Evolutionary conservation across 2,113 vertebrate genomes (phyloP), one percentile per base, ranked within the genome.

Genomic region (Talpa occidentalis): DNA sequence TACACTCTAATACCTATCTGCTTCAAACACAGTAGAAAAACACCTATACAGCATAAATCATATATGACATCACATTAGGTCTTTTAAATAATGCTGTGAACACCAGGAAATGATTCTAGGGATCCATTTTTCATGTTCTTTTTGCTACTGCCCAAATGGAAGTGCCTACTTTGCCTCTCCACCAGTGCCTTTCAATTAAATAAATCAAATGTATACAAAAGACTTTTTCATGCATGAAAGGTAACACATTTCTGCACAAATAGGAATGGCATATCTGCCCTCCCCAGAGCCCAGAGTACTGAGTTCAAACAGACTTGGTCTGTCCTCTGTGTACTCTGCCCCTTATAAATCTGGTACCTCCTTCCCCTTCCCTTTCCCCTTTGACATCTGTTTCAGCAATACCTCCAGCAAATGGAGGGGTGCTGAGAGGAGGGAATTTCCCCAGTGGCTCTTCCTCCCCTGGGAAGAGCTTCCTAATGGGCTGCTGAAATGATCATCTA

Each of bases 21-120:
- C 76, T 96, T 94, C 86, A 83, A 97, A 94, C 89, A 93, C 15
- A 97, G 96, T 44, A 95, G 91, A 94, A 97, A 98, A 19, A 30
- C 9, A 97, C 77, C 84, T 97, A 85, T 92, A 28, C 12, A 74
- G 80, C 93, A 98, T 98, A 98, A 97, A 98, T 98, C 96, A 97
- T 44, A 95, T 14, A 74, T 89, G 97, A 96, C 95, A 97, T 97
- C 95, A 94, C 86, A 97, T 96, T 96, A 96, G 60, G 84, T 80
- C 79, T 97, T 97, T 97, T 96, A 97, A 97, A 97, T 89, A 98
- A 97, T 91, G 94, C 59, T 92, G 90, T 40, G 82, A 97, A 94
- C 83, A 94, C 74, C 90, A 79, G 86, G 86, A 95, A 95, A 97
- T 88, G 62, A 96, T 0, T 0, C 67, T 56, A 74, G 35, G 90